Conservation (phyloP, 1,140 invertebrate genomes). For the Gonioctena quinquepunctata region DNA sequence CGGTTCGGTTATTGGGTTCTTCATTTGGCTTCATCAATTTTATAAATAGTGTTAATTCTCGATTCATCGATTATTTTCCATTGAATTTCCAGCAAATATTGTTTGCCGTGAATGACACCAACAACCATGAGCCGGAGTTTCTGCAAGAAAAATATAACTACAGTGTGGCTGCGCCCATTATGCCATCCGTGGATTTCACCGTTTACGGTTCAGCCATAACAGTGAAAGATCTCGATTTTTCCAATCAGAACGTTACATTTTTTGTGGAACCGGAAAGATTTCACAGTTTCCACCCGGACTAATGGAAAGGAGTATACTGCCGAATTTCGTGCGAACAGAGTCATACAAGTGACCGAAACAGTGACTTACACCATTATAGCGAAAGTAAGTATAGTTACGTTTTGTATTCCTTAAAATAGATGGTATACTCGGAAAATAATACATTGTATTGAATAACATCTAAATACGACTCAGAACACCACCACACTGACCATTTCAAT, state of each 20-base stretch:
- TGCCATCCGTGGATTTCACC: conserved; percentile 29
- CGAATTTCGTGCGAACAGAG: conserved; percentile 15
- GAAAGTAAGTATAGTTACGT: conserved; percentile 19
- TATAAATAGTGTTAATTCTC: neutral
- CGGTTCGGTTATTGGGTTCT: neutral
- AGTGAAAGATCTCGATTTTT: conserved; percentile 37
- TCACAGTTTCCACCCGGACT: conserved; percentile 4
- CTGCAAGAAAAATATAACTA: conserved; percentile 21
- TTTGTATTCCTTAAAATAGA: too few species aligned
- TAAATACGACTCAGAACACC: too few species aligned
- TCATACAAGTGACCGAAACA: conserved; percentile 11
- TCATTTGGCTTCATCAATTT: neutral
- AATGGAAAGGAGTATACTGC: conserved; percentile 21
- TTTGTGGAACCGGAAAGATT: conserved; percentile 25
- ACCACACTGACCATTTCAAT: too few species aligned
- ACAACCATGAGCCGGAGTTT: conserved; percentile 25
- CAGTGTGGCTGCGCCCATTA: conserved; percentile 37
- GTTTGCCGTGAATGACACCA: conserved; percentile 13
- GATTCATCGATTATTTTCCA: neutral
- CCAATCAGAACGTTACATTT: conserved; percentile 35
- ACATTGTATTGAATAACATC: neutral
- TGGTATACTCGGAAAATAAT: too few species aligned
- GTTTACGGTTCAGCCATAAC: conserved; percentile 27
- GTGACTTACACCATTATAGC: conserved; percentile 26
- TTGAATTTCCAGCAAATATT: neutral